Evolutionary conservation across 2,113 vertebrate genomes (phyloP).

Genomic region (Dolichallabes microphthalmus): DNA sequence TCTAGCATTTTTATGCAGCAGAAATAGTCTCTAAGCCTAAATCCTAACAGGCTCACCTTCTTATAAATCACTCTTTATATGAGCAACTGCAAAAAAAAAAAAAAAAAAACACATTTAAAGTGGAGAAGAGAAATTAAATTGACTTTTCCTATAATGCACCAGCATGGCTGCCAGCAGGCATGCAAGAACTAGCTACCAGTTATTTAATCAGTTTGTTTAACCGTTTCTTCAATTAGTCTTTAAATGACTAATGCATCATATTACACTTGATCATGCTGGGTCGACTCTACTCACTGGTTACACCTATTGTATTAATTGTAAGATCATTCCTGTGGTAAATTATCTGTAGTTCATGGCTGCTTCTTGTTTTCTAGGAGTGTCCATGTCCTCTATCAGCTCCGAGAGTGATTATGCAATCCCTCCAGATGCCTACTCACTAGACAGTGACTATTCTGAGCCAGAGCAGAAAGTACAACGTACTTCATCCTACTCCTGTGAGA

Average conservation of each 20-base stretch:
- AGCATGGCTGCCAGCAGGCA: neutral
- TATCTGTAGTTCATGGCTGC: neutral
- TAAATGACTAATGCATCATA: neutral
- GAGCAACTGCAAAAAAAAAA: neutral
- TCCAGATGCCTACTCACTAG: slow-evolving; percentile 84
- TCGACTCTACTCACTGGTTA: neutral
- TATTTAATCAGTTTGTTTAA: neutral
- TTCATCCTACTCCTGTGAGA: slow-evolving; percentile 86
- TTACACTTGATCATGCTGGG: too few relatives aligned
- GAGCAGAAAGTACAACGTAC: slow-evolving; percentile 87
- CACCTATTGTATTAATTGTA: neutral
- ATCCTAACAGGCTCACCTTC: neutral
- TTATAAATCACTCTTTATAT: neutral
- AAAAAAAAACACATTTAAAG: neutral
- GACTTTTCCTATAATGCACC: neutral
- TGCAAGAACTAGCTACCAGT: neutral
- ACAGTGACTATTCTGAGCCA: slow-evolving; percentile 86
- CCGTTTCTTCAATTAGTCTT: neutral
- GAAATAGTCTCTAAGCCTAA: neutral
- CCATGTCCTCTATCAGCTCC: slow-evolving; percentile 87
- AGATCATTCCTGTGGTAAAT: neutral
- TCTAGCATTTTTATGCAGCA: neutral
- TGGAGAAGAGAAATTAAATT: neutral
- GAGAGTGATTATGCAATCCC: slow-evolving; percentile 90
- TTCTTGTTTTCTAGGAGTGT: slow-evolving; percentile 72